phyloP scores from a whole-genome alignment of 1,140 invertebrate genomes.

The Probaryconus sp. region DNA sequence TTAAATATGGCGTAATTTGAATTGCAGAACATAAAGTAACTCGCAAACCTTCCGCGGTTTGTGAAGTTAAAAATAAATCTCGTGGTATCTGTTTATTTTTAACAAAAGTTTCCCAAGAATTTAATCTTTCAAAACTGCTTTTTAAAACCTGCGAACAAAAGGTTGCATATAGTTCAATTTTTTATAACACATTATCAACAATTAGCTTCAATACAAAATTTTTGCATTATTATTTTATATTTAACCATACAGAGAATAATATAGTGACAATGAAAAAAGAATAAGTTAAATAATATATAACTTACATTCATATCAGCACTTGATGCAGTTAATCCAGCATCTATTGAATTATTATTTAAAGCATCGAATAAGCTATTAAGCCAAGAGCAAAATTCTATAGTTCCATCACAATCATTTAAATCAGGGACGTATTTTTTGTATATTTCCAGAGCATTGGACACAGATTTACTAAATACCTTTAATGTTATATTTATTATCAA shows the following conservation, averaged over 20 bases:
- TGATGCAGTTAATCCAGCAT: neutral
- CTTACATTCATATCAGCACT: no score
- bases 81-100: neutral
- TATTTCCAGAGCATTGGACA: constrained; percentile 22
- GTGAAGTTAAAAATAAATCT: neutral
- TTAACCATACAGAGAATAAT: neutral
- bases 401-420: constrained; percentile 17
- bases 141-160: constrained; percentile 24
- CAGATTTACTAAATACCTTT: constrained; percentile 31
- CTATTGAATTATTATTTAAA: constrained; percentile 10
- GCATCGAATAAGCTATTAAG: constrained; percentile 25
- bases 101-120: constrained; percentile 22
- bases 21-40: constrained; percentile 12
- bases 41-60: constrained; percentile 12
- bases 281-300: neutral
- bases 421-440: constrained; percentile 10
- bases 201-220: no score
- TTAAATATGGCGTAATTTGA: constrained; percentile 1
- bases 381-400: constrained; percentile 18
- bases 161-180: no score
- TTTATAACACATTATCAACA: no score
- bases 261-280: no score
- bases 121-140: constrained; percentile 6
- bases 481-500: neutral
- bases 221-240: neutral